Evolutionary conservation across 2,113 vertebrate genomes (phyloP).

Genomic region (Aphyosemion australe): DNA sequence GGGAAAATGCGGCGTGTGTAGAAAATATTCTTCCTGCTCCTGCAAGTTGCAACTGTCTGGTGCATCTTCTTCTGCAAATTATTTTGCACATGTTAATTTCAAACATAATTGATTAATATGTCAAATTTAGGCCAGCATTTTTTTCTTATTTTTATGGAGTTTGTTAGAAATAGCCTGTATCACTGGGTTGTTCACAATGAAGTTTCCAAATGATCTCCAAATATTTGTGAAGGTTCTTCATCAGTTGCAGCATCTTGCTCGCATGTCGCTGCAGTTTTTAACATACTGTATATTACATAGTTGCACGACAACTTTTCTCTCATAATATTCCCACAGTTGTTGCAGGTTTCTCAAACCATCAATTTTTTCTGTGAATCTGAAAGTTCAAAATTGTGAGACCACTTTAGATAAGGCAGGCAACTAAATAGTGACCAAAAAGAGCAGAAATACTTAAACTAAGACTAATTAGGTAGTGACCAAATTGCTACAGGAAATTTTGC

Average conservation of each 20-base stretch:
- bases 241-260: too few relatives aligned
- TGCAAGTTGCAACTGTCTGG: constrained; percentile 23
- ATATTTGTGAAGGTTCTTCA: neutral
- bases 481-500: too few relatives aligned
- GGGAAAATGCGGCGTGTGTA: constrained; percentile 46
- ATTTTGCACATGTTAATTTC: constrained; percentile 2
- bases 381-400: too few relatives aligned
- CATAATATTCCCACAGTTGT: too few relatives aligned
- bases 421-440: too few relatives aligned
- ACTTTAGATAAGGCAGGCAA: too few relatives aligned
- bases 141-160: neutral
- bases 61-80: neutral
- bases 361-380: neutral
- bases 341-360: too few relatives aligned
- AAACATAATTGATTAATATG: constrained; percentile 5
- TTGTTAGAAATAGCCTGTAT: neutral
- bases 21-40: constrained; percentile 21
- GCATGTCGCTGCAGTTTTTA: too few relatives aligned
- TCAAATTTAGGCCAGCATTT: neutral
- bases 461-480: too few relatives aligned
- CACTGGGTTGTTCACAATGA: neutral
- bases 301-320: too few relatives aligned
- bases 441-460: too few relatives aligned
- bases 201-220: neutral
- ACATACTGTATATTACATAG: too few relatives aligned